phyloP scores from a whole-genome alignment of 2,888 invertebrate genomes.

The Acanthosepion lycidas region DNA sequence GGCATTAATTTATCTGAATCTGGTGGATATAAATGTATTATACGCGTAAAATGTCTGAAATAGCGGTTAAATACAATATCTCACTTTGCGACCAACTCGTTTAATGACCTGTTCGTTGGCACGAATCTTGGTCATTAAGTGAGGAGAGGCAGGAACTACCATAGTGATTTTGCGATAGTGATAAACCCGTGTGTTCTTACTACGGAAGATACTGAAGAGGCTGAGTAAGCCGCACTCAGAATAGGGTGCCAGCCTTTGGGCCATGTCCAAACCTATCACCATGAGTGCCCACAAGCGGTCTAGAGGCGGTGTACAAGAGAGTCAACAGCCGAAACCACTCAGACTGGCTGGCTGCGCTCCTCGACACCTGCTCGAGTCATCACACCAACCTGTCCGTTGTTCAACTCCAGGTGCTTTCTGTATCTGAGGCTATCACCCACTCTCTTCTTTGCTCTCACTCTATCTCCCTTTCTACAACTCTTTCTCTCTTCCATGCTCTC shows the following conservation, averaged over 20 bases:
- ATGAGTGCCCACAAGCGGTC: not conserved
- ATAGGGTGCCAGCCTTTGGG: not conserved
- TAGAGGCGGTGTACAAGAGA: not conserved
- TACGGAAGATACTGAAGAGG: not conserved
- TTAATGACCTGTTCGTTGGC: too few species aligned
- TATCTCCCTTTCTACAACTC: not conserved
- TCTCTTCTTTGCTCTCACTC: not conserved
- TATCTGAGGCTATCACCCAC: not conserved
- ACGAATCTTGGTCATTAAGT: too few species aligned
- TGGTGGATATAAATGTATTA: too few species aligned
- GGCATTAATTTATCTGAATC: too few species aligned
- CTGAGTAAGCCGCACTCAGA: not conserved
- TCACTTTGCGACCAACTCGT: too few species aligned
- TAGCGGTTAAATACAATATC: too few species aligned
- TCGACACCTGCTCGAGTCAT: not conserved
- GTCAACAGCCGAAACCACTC: not conserved
- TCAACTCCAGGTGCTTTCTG: not conserved
- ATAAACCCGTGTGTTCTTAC: not conserved
- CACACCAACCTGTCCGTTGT: not conserved
- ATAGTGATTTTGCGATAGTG: too few species aligned
- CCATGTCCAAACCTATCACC: conserved; percentile 12
- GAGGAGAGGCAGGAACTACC: too few species aligned
- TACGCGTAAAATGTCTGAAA: too few species aligned
- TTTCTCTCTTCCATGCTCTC: not conserved
- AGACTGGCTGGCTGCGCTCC: not conserved